These are phyloP conservation scores for Diplodus puntazzo DNA, from an alignment of 2,797 vertebrate species.

Conservation along the genomic window DNA sequence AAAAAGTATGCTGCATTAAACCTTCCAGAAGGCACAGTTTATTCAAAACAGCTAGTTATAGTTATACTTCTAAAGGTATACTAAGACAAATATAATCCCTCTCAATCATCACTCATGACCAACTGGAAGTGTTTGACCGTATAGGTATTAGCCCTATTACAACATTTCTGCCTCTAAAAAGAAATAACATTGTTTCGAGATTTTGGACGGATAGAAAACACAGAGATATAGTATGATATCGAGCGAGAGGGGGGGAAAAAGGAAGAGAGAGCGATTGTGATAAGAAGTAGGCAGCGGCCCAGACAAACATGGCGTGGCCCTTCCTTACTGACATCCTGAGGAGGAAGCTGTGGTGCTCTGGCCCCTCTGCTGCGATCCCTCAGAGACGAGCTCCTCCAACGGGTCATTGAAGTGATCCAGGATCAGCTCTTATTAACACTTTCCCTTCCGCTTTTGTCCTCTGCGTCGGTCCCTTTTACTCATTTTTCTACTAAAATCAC, in stretches of 20 bases:
- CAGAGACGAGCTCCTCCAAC: conserved; percentile 63
- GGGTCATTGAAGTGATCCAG: conserved; percentile 53
- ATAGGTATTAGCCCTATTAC: background rate
- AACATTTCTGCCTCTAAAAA: conserved; percentile 18
- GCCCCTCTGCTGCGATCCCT: conserved; percentile 63
- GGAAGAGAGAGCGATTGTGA: conserved; percentile 65
- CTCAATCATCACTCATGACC: too few relatives aligned
- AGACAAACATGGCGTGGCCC: conserved; percentile 80
- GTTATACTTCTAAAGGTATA: too few relatives aligned
- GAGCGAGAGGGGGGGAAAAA: conserved; percentile 31
- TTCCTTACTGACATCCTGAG: conserved; percentile 84
- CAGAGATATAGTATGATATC: conserved; percentile 46
- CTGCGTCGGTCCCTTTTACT: background rate
- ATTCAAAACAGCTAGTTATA: too few relatives aligned
- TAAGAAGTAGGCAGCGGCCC: conserved; percentile 76
- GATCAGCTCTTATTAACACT: conserved; percentile 61
- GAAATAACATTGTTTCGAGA: conserved; percentile 51
- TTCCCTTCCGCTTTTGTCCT: conserved; percentile 44
- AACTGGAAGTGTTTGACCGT: too few relatives aligned
- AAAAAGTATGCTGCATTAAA: too few relatives aligned
- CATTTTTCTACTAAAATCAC: conserved; percentile 29
- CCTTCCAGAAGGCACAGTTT: too few relatives aligned
- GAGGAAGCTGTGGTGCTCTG: conserved; percentile 79
- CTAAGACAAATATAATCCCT: too few relatives aligned
- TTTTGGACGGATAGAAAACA: conserved; percentile 51